These are phyloP conservation scores for Drosophila lini DNA, from an alignment of 1,140 invertebrate genomes.

Conservation along the genomic window DNA sequence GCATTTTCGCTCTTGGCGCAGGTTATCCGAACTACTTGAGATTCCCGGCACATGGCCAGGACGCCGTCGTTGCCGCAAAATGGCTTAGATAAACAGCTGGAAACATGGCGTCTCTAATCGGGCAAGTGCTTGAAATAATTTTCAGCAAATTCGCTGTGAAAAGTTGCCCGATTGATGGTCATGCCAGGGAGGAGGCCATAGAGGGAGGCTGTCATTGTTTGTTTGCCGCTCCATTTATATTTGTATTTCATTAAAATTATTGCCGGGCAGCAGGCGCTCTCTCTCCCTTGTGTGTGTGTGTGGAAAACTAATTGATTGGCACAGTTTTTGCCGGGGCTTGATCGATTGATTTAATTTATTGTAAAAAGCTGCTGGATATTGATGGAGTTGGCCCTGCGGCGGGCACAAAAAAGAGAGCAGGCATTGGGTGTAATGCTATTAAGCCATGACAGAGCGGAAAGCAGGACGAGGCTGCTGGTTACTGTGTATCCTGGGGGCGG, in stretches of 20 bases:
- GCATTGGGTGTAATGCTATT: conserved; percentile 50
- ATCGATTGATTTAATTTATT: conserved; percentile 82
- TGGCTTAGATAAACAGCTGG: conserved; percentile 60
- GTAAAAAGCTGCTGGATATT: conserved; percentile 79
- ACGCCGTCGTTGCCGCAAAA: conserved; percentile 51
- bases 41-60: conserved; percentile 64
- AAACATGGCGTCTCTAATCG: conserved; percentile 71
- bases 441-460: conserved; percentile 52
- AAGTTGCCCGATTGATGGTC: conserved; percentile 68
- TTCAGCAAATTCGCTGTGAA: conserved; percentile 58
- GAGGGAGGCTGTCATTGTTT: conserved; percentile 68
- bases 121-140: conserved; percentile 77
- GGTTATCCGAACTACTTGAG: conserved; percentile 65
- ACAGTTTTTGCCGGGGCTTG: conserved; percentile 76
- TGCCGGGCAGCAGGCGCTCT: conserved; percentile 26
- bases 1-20: conserved; percentile 52
- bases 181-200: conserved; percentile 1
- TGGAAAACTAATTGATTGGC: conserved; percentile 78
- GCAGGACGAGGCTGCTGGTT: conserved; percentile 7
- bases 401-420: conserved; percentile 17
- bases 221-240: conserved; percentile 73
- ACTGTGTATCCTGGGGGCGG: neutral
- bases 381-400: conserved; percentile 64
- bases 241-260: conserved; percentile 82
- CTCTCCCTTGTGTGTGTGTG: conserved; percentile 19